Evolutionary conservation across 2,113 vertebrate genomes (phyloP), one percentile per base, ranked within the genome.

Genomic region (Noctilio leporinus): DNA sequence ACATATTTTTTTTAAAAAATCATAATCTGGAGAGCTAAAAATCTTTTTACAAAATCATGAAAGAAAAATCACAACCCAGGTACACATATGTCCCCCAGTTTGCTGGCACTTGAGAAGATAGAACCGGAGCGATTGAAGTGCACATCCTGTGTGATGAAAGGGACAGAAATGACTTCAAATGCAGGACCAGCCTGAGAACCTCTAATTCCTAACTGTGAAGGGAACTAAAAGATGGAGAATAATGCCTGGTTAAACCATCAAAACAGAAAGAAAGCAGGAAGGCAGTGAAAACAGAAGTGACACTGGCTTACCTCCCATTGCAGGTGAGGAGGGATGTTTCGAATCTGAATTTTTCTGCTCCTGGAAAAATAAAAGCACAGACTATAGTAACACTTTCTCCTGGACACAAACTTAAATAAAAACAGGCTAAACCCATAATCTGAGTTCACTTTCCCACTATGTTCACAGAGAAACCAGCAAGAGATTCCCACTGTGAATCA

Each of bases 281-380:
- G 81, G 38, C 6, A 3, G 3, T 7, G 35, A 49, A 77, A 3
- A 76, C 1, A 65, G 80, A 53, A 28, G 45, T 7, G 72, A 62
- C 9, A 16, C 2, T 10, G 33, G 47, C 95, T 99, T 98, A 99
- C 99, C 99, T 99, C 99, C 99, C 99, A 99, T 97, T 99, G 99
- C 92, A 99, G 98, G 98, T 99, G 98, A 92, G 99, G 99, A 26
- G 99, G 99, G 97, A 99, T 99, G 98, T 99, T 99, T 98, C 99
- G 99, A 98, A 99, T 99, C 98, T 99, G 99, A 97, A 99, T 99
- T 98, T 99, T 99, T 96, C 99, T 99, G 99, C 99, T 99, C 98
- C 99, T 99, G 98, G 97, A 86, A 98, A 96, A 88, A 98, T 24
- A 98, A 96, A 97, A 96, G 38, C 78, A 93, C 0, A 24, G 30